A percentile compares a stretch with the other conserved stretches of the same genome.
phyloP scores from a whole-genome alignment of 2,888 invertebrate genomes.

The Toxonevra muliebris region DNA sequence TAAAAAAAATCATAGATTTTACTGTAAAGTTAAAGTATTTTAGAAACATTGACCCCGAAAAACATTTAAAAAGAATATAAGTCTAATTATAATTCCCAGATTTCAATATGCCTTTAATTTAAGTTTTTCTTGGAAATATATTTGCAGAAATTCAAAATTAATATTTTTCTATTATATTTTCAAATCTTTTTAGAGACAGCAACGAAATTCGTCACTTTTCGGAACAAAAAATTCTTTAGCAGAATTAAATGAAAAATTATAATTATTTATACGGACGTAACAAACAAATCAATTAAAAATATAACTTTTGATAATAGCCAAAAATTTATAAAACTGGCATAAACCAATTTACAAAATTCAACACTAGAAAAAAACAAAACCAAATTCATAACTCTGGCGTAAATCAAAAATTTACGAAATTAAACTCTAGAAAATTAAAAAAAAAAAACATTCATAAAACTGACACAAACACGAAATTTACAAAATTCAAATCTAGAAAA shows the following conservation, averaged over 20 bases:
- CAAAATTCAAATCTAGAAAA: constrained; percentile 9
- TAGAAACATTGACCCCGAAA: too few species aligned
- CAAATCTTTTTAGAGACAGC: background rate
- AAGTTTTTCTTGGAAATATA: too few species aligned
- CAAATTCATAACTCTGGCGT: background rate
- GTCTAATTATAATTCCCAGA: too few species aligned
- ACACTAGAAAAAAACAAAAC: background rate
- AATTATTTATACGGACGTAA: background rate
- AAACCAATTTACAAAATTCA: background rate
- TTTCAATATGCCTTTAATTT: too few species aligned
- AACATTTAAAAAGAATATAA: too few species aligned
- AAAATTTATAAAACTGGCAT: background rate
- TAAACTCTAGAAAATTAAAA: background rate
- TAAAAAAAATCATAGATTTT: too few species aligned
- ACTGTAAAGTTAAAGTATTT: too few species aligned
- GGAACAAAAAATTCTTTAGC: background rate
- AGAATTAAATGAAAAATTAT: background rate
- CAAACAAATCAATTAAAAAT: too few species aligned
- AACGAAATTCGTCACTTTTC: background rate
- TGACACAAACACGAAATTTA: background rate
- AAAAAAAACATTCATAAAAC: background rate
- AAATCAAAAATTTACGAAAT: background rate
- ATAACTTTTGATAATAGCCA: too few species aligned
- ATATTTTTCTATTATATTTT: background rate
- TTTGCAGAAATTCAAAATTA: constrained; percentile 3